Evolutionary conservation across 64 coral and sea anemone genomes (phyloP).

Genomic region (Trachythela sp.): DNA sequence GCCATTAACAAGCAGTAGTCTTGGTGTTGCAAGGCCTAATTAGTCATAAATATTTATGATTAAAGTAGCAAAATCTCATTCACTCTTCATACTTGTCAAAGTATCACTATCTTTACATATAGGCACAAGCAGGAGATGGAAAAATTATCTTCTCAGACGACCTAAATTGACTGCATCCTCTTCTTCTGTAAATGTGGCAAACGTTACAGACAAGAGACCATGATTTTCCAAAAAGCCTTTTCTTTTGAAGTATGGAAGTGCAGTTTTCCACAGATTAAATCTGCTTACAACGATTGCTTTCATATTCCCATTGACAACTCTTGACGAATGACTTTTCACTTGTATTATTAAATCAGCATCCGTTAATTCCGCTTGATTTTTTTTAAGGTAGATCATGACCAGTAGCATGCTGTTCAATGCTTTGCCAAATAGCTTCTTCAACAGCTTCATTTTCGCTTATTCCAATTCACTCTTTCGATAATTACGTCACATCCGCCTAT

Average conservation of each 20-base stretch:
- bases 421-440: too few species aligned
- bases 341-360: too few species aligned
- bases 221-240: neutral
- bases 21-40: too few species aligned
- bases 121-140: constrained; percentile 6
- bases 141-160: constrained; percentile 2
- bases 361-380: too few species aligned
- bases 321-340: too few species aligned
- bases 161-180: constrained; percentile 22
- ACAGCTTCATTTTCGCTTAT: too few species aligned
- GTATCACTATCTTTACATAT: constrained; percentile 17
- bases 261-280: neutral
- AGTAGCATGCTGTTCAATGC: too few species aligned
- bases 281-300: neutral
- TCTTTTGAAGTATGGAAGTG: neutral
- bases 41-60: too few species aligned
- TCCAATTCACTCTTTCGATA: too few species aligned
- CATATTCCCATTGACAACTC: neutral
- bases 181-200: neutral
- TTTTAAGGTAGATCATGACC: too few species aligned
- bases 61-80: neutral
- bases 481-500: too few species aligned
- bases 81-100: neutral
- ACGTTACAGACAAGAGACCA: neutral
- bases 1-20: neutral